Base-by-base conservation (phyloP, 92 coral and sea anemone species). In the Porites evermanni region DNA sequence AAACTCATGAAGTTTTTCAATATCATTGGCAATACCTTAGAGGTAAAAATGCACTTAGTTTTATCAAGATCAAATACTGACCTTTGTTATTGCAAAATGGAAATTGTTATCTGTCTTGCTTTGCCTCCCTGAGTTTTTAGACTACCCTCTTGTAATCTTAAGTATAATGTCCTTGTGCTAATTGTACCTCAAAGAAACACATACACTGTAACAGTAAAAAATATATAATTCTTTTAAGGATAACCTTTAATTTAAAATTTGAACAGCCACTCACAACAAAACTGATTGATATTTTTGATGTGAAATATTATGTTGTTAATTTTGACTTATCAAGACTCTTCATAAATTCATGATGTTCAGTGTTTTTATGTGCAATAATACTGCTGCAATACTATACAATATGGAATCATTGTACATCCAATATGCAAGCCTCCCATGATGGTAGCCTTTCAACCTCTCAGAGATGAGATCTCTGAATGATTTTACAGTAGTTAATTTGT, bases 101-200 rank as follows among this genome's bases (percentile, higher is more conserved):
- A 19, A 7, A 12, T 73, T 51, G 20, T 9, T 6, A 67, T 67
- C 18, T 9, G 5, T 4, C 54, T 52, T 52, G 6, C 26, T 12
- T 51, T 74, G 54, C 78, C 78, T 74, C 78, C 78, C 78, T 74
- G 64, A 74, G 23, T 53, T 23, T 23, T 20, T 4, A 52, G 64
- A 53, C 64, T 21, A 74, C 20, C 38, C 64, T 23, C 78, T 74
- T 74, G 78, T 52, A 64, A 74, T 74, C 16, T 73, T 26, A 74
- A 74, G 78, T 74, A 74, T 53, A 63, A 8, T 64, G 53, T n/a
- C 12, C 16, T 11, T 11, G 8, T 56, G 61, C 61, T 56, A 56
- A 56, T 38, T 38, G 47, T 0, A 38, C 47, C 47, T 38, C 47
- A 38, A 38, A 38, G 47, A 3, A 38, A 38, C 47, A 38, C 7